These are phyloP conservation scores for Corvus cornix DNA, from an alignment of 2,113 vertebrate genomes.

Conservation along the genomic window DNA sequence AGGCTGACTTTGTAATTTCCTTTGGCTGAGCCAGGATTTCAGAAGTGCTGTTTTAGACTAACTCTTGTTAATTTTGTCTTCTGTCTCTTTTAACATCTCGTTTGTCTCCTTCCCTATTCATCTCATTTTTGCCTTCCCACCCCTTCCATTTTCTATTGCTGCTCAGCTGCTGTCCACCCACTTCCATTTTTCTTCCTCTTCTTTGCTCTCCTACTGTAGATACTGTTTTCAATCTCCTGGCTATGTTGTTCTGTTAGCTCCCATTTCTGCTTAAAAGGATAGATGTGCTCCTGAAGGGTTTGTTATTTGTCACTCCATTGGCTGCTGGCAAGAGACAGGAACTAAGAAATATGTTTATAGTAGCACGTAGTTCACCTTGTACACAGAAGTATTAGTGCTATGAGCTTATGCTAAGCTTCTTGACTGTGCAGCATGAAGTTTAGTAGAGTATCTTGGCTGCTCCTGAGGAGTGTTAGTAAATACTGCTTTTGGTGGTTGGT, in stretches of 20 bases:
- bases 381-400: background rate
- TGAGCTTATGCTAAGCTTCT: background rate
- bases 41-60: background rate
- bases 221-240: background rate
- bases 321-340: background rate
- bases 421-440: background rate
- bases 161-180: conserved; percentile 19
- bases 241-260: background rate
- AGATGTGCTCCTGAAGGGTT: background rate
- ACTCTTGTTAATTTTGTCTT: conserved; percentile 32
- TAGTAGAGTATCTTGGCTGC: background rate
- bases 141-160: background rate
- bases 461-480: background rate
- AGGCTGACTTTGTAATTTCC: conserved; percentile 17
- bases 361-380: background rate
- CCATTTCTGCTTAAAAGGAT: background rate
- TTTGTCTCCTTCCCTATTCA: conserved; percentile 25
- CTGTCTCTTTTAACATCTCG: conserved; percentile 3
- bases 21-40: conserved; percentile 15
- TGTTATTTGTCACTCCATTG: background rate
- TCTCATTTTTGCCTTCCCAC: conserved; percentile 22
- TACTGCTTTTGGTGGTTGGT: background rate
- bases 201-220: background rate
- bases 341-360: background rate
- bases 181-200: conserved; percentile 39